Base-by-base conservation (phyloP, 2,113 vertebrate species). In the Gavia stellata region DNA sequence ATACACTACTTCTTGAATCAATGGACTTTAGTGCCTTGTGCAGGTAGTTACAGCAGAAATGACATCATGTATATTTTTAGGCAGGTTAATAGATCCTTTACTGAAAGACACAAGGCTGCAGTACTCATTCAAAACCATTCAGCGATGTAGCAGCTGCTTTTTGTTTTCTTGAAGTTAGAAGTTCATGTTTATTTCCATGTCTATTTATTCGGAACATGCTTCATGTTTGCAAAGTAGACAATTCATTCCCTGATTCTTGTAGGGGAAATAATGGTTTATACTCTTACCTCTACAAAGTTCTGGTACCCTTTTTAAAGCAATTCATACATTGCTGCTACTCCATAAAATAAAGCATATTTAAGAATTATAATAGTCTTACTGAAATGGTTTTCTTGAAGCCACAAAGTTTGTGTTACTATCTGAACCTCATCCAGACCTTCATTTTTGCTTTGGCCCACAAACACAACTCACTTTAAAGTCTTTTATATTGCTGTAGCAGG, bases 401-500 rank as follows among this genome's bases (percentile, higher is more conserved):
- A 45, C 8, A 24, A 78, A 63, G 23, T 12, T 7, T 20, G 6
- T 6, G 4, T 15, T 23, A 44, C 10, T 45, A 8, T 19, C 23
- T 12, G 25, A 81, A 62, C 12, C 20, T 50, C 2, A 3, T n/a
- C 47, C 36, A 77, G 26, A 29, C 20, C 17, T 49, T 38, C 1
- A 24, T n/a, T 74, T 65, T 63, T 19, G 8, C 14, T 86, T 82
- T 42, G 17, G 17, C n/a, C n/a, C 15, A 63, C 38, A 73, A 90
- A 38, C 6, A 36, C 6, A n/a, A 33, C n/a, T 72, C 25, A 17
- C 29, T 72, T 55, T 31, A 44, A 47, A 85, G 15, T 7, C 34
- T 40, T 79, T 70, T 17, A 7, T 36, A 36, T 66, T 34, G 13
- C 7, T 28, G 7, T 40, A 42, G 3, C 0, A 0, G 33, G 5